Evolutionary conservation across 2,888 invertebrate genomes (phyloP).

Genomic region (Urechis unicinctus): DNA sequence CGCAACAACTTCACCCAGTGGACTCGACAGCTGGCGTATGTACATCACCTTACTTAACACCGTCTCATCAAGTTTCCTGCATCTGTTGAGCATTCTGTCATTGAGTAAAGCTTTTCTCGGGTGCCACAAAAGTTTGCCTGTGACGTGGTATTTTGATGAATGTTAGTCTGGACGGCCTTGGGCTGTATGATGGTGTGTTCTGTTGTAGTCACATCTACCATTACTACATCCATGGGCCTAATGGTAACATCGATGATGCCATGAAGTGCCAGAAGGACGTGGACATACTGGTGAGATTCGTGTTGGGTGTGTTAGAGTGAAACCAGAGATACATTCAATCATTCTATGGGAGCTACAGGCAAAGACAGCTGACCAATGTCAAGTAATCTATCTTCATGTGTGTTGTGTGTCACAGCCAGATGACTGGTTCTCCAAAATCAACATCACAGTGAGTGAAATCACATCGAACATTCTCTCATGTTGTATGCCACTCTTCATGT

Average conservation of each 20-base stretch:
- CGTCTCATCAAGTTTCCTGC: too few species aligned
- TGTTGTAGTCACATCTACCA: conserved; percentile 47
- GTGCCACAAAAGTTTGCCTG: too few species aligned
- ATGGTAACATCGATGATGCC: conserved; percentile 35
- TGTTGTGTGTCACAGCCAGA: conserved; percentile 5
- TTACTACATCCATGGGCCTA: conserved; percentile 50
- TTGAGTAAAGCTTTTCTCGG: neutral
- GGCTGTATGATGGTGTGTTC: too few species aligned
- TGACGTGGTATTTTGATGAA: too few species aligned
- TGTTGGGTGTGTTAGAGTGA: too few species aligned
- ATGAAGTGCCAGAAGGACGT: neutral
- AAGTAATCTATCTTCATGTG: neutral
- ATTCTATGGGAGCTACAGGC: too few species aligned
- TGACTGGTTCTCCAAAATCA: conserved; percentile 36
- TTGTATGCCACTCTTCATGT: too few species aligned
- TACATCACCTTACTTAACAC: too few species aligned
- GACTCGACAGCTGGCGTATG: conserved; percentile 47
- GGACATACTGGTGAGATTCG: neutral
- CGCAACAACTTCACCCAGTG: conserved; percentile 37
- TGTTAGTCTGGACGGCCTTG: too few species aligned
- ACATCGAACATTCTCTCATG: too few species aligned
- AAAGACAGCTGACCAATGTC: too few species aligned
- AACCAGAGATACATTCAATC: too few species aligned
- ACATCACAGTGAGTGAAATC: conserved; percentile 37
- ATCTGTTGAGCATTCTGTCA: neutral